Conservation (phyloP, 2,888 invertebrate genomes). For the Callyntrura sp. region DNA sequence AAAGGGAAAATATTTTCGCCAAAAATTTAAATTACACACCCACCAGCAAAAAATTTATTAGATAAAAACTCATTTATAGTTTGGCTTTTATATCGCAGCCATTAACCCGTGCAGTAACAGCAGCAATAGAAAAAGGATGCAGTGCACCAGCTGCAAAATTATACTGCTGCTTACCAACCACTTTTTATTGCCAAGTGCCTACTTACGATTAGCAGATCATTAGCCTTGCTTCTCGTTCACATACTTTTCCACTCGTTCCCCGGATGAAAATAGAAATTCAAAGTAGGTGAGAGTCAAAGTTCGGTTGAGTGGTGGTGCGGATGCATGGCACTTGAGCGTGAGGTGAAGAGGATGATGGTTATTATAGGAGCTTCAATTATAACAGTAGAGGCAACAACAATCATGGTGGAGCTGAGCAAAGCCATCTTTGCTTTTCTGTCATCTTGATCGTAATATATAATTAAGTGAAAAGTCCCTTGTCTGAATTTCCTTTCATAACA, state of each 20-base stretch:
- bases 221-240: neutral
- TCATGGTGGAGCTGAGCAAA: neutral
- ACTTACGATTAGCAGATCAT: constrained; percentile 54
- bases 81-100: neutral
- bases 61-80: neutral
- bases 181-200: neutral
- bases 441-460: neutral
- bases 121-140: neutral
- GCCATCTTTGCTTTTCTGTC: neutral
- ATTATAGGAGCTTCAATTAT: neutral
- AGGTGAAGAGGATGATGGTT: neutral
- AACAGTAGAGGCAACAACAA: neutral
- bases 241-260: neutral
- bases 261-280: neutral
- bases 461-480: constrained; percentile 27
- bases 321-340: neutral
- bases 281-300: neutral
- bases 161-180: neutral
- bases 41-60: neutral
- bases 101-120: neutral
- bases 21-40: neutral
- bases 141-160: neutral
- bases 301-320: too few relatives aligned
- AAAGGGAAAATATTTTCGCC: neutral
- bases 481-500: constrained; percentile 1